Conservation (phyloP, 2,797 vertebrate genomes). For the Typhlichthys eigenmanni region DNA sequence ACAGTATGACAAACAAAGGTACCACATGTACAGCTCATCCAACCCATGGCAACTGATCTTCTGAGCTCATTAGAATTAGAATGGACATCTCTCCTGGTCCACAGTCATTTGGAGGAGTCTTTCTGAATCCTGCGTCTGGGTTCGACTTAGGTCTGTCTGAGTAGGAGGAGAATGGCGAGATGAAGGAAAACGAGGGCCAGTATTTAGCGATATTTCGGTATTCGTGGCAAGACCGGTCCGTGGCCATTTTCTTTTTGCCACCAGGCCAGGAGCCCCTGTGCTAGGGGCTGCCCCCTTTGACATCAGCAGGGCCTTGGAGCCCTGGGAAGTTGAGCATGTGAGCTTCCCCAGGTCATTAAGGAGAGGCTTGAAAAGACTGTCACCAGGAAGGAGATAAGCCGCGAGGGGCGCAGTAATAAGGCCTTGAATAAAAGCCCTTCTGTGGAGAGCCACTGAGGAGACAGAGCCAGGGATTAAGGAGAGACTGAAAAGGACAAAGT, state of each 20-base stretch:
- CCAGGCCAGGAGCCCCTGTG: conserved; percentile 61
- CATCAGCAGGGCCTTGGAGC: conserved; percentile 75
- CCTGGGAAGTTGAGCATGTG: conserved; percentile 85
- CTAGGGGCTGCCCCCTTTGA: conserved; percentile 73
- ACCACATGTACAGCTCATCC: background rate
- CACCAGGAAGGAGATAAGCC: conserved; percentile 85
- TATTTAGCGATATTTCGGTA: conserved; percentile 17
- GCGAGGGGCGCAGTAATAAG: conserved; percentile 79
- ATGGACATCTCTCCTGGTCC: conserved; percentile 9
- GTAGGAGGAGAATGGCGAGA: background rate
- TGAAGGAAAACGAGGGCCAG: conserved; percentile 7
- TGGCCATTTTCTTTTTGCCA: conserved; percentile 53
- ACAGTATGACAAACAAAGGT: conserved; percentile 17
- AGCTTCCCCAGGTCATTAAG: conserved; percentile 86
- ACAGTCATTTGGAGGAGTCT: conserved; percentile 2
- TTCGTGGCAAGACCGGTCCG: conserved; percentile 36
- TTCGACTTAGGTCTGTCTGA: conserved; percentile 38
- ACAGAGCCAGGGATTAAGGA: conserved; percentile 82
- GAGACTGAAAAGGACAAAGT: conserved; percentile 84
- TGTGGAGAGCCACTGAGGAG: conserved; percentile 81
- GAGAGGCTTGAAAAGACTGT: conserved; percentile 85
- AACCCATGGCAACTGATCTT: conserved; percentile 1
- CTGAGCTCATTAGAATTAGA: conserved; percentile 39
- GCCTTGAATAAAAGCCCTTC: conserved; percentile 80
- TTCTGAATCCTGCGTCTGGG: background rate